Conservation (phyloP, 1,140 invertebrate species). For the Cylas formicarius region DNA sequence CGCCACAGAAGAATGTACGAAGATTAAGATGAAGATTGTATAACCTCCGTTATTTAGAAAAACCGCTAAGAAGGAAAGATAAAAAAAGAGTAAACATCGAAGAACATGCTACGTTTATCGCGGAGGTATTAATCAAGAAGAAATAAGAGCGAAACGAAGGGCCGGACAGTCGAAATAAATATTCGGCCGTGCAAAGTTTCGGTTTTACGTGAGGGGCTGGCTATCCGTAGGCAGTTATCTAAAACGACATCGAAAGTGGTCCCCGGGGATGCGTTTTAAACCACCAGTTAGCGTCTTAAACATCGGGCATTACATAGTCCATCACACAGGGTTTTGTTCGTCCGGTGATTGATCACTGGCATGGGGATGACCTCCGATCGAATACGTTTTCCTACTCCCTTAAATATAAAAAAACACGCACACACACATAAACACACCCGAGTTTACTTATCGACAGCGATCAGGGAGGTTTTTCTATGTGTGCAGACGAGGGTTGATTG, state of each 20-base stretch:
- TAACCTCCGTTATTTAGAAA: too few relatives aligned
- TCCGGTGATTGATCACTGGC: conserved; percentile 40
- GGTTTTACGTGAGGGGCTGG: conserved; percentile 18
- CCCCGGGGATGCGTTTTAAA: conserved; percentile 39
- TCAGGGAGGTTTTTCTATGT: too few relatives aligned
- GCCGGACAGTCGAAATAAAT: conserved; percentile 20
- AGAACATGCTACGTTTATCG: conserved; percentile 12
- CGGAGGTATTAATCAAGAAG: conserved; percentile 14
- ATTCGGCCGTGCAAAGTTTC: conserved; percentile 21
- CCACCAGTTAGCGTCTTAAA: conserved; percentile 43
- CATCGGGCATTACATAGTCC: conserved; percentile 41
- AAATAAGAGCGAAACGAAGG: conserved; percentile 15
- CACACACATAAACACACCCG: too few relatives aligned
- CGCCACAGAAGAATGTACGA: too few relatives aligned
- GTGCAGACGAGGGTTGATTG: too few relatives aligned
- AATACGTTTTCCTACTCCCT: too few relatives aligned
- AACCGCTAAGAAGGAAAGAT: too few relatives aligned
- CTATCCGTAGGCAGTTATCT: conserved; percentile 31
- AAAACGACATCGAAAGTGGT: conserved; percentile 33
- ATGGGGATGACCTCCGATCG: conserved; percentile 26
- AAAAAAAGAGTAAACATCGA: too few relatives aligned
- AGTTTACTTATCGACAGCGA: too few relatives aligned
- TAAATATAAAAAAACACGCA: conserved; percentile 34
- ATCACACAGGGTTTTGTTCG: conserved; percentile 35
- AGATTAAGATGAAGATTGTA: too few relatives aligned